phyloP scores from a whole-genome alignment of 2,888 invertebrate species.

The Oasisia sp. region DNA sequence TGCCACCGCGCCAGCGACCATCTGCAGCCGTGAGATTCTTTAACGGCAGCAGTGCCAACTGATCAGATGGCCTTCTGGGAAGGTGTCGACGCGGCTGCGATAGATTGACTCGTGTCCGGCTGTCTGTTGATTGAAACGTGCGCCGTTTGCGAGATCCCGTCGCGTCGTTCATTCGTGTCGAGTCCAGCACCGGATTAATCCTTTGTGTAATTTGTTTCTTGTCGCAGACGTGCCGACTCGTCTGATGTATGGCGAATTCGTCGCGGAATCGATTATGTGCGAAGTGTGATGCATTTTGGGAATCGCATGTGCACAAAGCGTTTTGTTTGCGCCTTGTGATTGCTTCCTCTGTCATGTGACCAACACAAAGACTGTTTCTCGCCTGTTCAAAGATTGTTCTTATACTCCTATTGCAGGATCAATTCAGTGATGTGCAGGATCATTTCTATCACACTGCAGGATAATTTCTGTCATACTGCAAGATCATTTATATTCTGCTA shows the following conservation, averaged over 20 bases:
- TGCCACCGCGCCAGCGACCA: too few relatives aligned
- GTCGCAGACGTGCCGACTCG: background rate
- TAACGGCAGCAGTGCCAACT: too few relatives aligned
- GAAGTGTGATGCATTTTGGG: background rate
- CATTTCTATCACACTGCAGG: background rate
- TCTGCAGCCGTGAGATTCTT: too few relatives aligned
- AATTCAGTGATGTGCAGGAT: background rate
- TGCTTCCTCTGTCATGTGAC: background rate
- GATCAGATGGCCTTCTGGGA: background rate
- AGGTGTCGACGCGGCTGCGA: background rate
- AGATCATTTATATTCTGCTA: background rate
- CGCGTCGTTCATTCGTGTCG: background rate
- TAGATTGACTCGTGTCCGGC: background rate
- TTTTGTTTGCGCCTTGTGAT: background rate
- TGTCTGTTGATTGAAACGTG: slow-evolving; percentile 13
- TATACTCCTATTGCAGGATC: background rate
- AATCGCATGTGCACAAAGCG: background rate
- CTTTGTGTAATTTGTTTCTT: background rate
- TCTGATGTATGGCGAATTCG: background rate
- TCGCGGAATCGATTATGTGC: background rate
- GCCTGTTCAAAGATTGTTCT: background rate
- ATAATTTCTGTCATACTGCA: background rate
- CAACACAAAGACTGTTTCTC: background rate
- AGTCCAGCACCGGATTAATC: background rate
- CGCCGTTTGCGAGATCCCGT: background rate